Percentiles rank a stretch among this genome's conserved stretches.
Conservation (phyloP, 1,140 invertebrate genomes). For the Pentalonia nigronervosa region DNA sequence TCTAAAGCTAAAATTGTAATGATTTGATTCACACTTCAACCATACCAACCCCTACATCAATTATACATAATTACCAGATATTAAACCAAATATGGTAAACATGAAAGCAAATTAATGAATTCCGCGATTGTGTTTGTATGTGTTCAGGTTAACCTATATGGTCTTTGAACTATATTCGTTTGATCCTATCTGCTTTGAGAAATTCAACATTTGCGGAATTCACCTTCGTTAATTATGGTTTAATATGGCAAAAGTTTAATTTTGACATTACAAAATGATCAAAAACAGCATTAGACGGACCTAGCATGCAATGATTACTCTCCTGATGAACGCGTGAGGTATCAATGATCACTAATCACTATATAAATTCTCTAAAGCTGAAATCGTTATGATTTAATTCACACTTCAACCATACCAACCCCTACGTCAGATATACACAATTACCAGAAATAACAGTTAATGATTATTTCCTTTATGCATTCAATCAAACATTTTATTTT, state of each 20-base stretch:
- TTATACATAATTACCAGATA: not conserved
- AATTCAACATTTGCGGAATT: not conserved
- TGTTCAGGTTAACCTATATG: not conserved
- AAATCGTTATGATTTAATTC: not conserved
- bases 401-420: too few species aligned
- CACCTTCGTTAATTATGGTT: not conserved
- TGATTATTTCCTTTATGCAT: not conserved
- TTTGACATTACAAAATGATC: not conserved
- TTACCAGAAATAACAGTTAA: not conserved
- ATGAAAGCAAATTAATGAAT: not conserved
- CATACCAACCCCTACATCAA: not conserved
- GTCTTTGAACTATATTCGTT: constrained; percentile 7
- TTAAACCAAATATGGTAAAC: too few species aligned
- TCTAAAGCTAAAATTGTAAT: not conserved
- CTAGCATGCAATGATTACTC: not conserved
- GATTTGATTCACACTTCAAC: not conserved
- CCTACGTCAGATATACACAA: not conserved
- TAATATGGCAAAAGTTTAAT: not conserved
- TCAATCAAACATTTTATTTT: not conserved
- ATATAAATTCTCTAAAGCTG: not conserved
- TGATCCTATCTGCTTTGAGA: not conserved
- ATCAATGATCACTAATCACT: not conserved
- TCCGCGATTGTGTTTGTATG: not conserved
- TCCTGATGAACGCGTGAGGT: not conserved
- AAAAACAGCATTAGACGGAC: not conserved